Conservation (phyloP, 1,140 invertebrate genomes). For the Octopus sinensis region DNA sequence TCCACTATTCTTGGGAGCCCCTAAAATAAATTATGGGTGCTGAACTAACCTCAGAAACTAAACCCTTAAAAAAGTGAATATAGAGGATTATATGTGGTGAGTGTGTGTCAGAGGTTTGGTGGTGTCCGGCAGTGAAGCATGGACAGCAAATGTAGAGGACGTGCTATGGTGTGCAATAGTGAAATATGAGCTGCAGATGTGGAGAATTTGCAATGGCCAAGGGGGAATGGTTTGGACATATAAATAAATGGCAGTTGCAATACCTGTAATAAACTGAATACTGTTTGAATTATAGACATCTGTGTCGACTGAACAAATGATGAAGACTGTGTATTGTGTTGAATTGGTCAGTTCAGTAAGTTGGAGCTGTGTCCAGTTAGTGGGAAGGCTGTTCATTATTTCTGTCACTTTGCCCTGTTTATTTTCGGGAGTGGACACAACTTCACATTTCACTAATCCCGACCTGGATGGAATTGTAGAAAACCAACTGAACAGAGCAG, state of each 20-base stretch:
- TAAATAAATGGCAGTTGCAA: neutral
- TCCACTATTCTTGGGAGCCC: too few relatives aligned
- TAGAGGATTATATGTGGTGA: too few relatives aligned
- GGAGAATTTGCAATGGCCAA: too few relatives aligned
- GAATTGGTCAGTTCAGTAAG: neutral
- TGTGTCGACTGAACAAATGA: neutral
- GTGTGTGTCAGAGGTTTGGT: too few relatives aligned
- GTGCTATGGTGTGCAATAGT: too few relatives aligned
- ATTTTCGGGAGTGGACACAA: neutral
- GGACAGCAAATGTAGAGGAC: too few relatives aligned
- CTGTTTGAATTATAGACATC: neutral
- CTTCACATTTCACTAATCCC: slow-evolving; percentile 4
- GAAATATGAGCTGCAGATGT: too few relatives aligned
- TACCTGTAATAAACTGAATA: neutral
- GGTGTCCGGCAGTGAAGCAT: too few relatives aligned
- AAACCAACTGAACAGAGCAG: neutral
- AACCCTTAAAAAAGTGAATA: too few relatives aligned
- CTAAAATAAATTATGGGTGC: too few relatives aligned
- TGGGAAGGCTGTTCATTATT: neutral
- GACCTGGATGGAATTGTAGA: neutral
- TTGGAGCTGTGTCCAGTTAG: neutral
- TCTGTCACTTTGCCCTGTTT: neutral
- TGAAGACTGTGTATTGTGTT: neutral
- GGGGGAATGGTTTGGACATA: too few relatives aligned
- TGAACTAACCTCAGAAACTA: too few relatives aligned